Conservation (phyloP, 2,113 vertebrate species). For the Conger conger region DNA sequence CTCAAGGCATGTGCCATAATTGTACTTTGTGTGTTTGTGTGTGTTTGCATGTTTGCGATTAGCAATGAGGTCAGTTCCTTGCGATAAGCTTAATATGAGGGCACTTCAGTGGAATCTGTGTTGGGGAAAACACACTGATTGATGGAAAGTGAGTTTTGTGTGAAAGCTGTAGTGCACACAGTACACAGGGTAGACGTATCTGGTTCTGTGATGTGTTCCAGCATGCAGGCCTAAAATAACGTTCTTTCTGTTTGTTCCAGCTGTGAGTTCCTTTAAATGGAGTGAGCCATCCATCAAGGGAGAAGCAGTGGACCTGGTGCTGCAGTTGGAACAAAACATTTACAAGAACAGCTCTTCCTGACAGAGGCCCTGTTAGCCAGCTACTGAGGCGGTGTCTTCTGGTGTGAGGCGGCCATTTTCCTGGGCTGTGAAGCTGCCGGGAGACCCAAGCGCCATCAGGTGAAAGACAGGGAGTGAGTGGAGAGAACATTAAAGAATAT, state of each 20-base stretch:
- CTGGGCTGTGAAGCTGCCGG: conserved; percentile 23
- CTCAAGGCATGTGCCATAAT: neutral
- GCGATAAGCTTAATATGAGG: neutral
- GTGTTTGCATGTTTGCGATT: neutral
- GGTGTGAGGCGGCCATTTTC: neutral
- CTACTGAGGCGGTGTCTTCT: neutral
- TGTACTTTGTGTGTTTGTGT: neutral
- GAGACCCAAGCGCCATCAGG: conserved; percentile 22
- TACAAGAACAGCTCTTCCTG: neutral
- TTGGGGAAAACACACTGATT: neutral
- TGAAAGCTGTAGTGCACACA: neutral
- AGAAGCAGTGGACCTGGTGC: neutral
- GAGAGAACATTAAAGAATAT: neutral
- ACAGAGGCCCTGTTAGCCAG: neutral
- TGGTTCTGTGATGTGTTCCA: neutral
- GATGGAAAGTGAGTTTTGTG: neutral
- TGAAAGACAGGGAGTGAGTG: neutral
- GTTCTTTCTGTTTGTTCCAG: conserved; percentile 1
- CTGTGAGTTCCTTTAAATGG: neutral
- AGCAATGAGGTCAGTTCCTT: neutral
- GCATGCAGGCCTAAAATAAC: neutral
- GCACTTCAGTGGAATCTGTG: neutral
- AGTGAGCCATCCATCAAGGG: neutral
- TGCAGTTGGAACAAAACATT: neutral
- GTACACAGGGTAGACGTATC: neutral